A percentile compares a stretch with the other conserved stretches of the same genome.
phyloP scores from a whole-genome alignment of 2,888 invertebrate species.

The Nephrocerus scutellatus region DNA sequence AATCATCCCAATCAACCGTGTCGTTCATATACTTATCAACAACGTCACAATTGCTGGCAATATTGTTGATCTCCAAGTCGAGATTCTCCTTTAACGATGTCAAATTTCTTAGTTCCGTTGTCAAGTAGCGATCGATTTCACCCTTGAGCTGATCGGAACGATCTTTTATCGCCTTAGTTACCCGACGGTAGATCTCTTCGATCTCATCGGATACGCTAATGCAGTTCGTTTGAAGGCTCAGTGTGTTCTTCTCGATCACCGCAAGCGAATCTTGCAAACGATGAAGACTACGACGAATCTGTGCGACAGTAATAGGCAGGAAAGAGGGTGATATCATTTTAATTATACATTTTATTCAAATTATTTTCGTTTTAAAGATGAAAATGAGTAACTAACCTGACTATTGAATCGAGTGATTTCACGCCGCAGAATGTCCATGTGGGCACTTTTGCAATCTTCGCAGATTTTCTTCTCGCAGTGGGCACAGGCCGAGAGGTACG shows the following conservation, averaged over 20 bases:
- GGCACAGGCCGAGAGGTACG: conserved; percentile 78
- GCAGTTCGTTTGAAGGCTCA: conserved; percentile 82
- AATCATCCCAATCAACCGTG: conserved; percentile 85
- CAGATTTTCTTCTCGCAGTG: conserved; percentile 98
- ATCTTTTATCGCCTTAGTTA: conserved; percentile 83
- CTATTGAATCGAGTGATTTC: conserved; percentile 85
- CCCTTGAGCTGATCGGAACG: conserved; percentile 77
- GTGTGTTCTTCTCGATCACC: conserved; percentile 80
- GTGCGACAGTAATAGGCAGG: conserved; percentile 32
- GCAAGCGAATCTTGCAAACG: conserved; percentile 79
- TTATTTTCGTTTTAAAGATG: no score
- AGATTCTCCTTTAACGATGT: conserved; percentile 86
- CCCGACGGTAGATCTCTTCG: conserved; percentile 81
- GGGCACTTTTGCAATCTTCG: conserved; percentile 91
- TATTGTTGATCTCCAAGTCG: conserved; percentile 90
- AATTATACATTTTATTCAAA: no score
- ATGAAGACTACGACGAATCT: conserved; percentile 77
- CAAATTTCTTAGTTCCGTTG: conserved; percentile 78
- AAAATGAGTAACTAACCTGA: conserved; percentile 53
- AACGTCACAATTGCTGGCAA: conserved; percentile 92
- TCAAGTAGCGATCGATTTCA: conserved; percentile 88
- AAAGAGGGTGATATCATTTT: no score
- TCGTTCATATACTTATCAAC: conserved; percentile 92
- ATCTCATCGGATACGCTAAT: conserved; percentile 87
- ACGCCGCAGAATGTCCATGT: conserved; percentile 89